phyloP scores from a whole-genome alignment of 2,113 vertebrate genomes.

The Hirundichthys speculiger region DNA sequence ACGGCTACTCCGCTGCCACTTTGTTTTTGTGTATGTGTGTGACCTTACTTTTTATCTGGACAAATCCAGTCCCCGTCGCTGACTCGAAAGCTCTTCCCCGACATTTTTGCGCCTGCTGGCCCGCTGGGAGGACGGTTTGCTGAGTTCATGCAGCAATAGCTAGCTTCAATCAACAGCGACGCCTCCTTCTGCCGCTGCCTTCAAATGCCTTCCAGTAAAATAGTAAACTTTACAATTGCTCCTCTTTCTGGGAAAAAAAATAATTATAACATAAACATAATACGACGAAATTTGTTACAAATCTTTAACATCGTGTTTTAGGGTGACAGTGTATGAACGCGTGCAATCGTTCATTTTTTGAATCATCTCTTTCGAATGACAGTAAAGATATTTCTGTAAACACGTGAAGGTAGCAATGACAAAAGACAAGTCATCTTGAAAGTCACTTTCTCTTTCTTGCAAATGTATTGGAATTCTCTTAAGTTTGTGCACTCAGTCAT shows the following conservation, averaged over 20 bases:
- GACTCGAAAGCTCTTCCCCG: conserved; percentile 96
- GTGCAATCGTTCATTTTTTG: not conserved
- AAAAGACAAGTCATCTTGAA: not conserved
- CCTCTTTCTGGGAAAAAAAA: too few species aligned
- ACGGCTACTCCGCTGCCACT: rapidly evolving
- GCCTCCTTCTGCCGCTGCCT: conserved; percentile 38
- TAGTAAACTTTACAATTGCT: not conserved
- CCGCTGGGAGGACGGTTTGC: conserved; percentile 9
- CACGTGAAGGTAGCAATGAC: conserved; percentile 11
- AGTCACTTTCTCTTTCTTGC: not conserved
- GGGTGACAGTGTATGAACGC: not conserved
- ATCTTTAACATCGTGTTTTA: not conserved
- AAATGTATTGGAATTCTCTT: not conserved
- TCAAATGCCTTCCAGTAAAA: conserved; percentile 2
- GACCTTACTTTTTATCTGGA: conserved; percentile 95
- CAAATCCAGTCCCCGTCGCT: conserved; percentile 99
- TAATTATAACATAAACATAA: too few species aligned
- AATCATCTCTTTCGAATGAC: rapidly evolving
- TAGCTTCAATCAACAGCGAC: not conserved
- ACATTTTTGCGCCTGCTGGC: conserved; percentile 80
- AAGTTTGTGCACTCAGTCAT: not conserved
- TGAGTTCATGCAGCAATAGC: conserved; percentile 16
- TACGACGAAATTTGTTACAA: not conserved
- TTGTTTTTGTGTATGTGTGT: not conserved
- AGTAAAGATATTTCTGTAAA: not conserved